Percentiles rank a stretch among this genome's conserved stretches.
Evolutionary conservation across 2,888 invertebrate species (phyloP).

Genomic region (Tolmerus cingulatus): DNA sequence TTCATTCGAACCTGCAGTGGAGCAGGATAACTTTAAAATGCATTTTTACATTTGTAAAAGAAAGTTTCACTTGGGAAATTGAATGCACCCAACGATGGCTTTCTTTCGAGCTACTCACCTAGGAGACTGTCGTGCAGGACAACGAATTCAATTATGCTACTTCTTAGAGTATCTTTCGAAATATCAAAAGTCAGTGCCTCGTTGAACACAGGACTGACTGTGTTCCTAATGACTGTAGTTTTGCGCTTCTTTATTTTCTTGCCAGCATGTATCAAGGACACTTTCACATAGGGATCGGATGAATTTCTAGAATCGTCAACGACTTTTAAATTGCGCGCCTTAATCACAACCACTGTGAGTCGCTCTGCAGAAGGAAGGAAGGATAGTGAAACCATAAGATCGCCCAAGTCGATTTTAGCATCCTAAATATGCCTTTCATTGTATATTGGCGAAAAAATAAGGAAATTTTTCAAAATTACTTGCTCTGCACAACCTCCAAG

Average conservation of each 20-base stretch:
- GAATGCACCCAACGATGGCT: not conserved
- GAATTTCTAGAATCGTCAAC: slow-evolving; percentile 92
- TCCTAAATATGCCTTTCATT: slow-evolving; percentile 53
- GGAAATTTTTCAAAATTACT: slow-evolving; percentile 46
- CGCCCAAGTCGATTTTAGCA: slow-evolving; percentile 83
- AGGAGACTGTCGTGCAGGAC: slow-evolving; percentile 71
- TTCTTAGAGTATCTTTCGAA: slow-evolving; percentile 70
- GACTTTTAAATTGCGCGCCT: slow-evolving; percentile 88
- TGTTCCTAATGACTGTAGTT: slow-evolving; percentile 88
- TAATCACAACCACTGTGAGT: slow-evolving; percentile 88
- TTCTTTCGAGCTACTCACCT: slow-evolving; percentile 55
- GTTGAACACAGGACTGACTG: slow-evolving; percentile 88
- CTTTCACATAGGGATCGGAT: slow-evolving; percentile 95
- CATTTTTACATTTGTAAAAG: not conserved
- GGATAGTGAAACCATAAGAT: slow-evolving; percentile 89
- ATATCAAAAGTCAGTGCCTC: slow-evolving; percentile 94
- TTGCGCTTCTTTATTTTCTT: slow-evolving; percentile 93
- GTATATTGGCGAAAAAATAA: not conserved
- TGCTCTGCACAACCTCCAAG: slow-evolving; percentile 66
- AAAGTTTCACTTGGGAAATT: not conserved
- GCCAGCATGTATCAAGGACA: slow-evolving; percentile 85
- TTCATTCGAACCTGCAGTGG: slow-evolving; percentile 66
- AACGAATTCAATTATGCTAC: slow-evolving; percentile 67
- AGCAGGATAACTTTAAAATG: not conserved
- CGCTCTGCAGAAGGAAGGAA: slow-evolving; percentile 92